These are phyloP conservation scores for Erebia epiphron DNA, from an alignment of 2,888 invertebrate genomes.

Conservation along the genomic window DNA sequence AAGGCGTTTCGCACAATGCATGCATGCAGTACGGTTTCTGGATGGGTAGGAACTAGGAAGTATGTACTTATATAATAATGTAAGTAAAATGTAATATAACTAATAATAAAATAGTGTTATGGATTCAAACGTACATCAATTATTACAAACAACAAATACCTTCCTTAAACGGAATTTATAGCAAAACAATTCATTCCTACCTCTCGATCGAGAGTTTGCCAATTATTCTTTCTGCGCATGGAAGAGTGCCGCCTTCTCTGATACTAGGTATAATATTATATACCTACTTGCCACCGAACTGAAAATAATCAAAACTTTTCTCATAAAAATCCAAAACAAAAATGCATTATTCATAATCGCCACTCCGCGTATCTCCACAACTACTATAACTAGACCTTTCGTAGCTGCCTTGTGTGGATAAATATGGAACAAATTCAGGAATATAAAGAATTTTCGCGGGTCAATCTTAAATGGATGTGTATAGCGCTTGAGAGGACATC, in stretches of 20 bases:
- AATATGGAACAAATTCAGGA: slow-evolving; percentile 49
- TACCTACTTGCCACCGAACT: slow-evolving; percentile 75
- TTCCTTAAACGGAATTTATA: slow-evolving; percentile 58
- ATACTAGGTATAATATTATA: slow-evolving; percentile 49
- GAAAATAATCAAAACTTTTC: slow-evolving; percentile 83
- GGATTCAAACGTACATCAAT: slow-evolving; percentile 45
- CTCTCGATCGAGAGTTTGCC: slow-evolving; percentile 53
- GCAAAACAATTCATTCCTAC: slow-evolving; percentile 51
- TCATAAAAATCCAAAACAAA: slow-evolving; percentile 84
- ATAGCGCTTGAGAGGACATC: slow-evolving; percentile 66
- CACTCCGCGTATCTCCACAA: slow-evolving; percentile 61
- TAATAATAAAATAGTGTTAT: slow-evolving; percentile 1
- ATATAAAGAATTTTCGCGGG: slow-evolving; percentile 53
- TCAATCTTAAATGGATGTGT: slow-evolving; percentile 58
- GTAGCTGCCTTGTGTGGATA: slow-evolving; percentile 47
- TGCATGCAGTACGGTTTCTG: too few relatives aligned
- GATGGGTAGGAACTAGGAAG: too few relatives aligned
- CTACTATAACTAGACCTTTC: slow-evolving; percentile 58
- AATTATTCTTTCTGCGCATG: slow-evolving; percentile 66
- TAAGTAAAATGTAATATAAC: too few relatives aligned
- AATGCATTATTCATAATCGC: slow-evolving; percentile 82
- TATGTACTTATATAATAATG: too few relatives aligned
- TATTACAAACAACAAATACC: slow-evolving; percentile 56
- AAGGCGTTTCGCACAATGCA: too few relatives aligned
- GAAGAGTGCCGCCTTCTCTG: slow-evolving; percentile 58